These are phyloP conservation scores for Hydrozoanthus tunicans DNA, from an alignment of 64 coral and sea anemone genomes.

Conservation along the genomic window DNA sequence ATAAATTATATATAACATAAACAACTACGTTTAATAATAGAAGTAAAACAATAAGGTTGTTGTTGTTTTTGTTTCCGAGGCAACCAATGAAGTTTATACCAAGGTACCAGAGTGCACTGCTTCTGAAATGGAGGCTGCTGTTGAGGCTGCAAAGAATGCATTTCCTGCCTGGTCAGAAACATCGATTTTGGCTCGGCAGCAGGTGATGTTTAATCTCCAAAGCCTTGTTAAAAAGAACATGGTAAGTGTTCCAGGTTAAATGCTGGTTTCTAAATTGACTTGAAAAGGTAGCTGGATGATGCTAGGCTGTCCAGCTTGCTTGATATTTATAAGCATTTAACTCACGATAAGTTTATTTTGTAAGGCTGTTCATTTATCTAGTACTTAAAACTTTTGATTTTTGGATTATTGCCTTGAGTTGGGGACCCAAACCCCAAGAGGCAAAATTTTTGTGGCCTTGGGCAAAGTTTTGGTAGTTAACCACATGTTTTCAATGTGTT, in stretches of 20 bases:
- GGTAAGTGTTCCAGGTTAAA: conserved; percentile 56
- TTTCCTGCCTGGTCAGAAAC: conserved; percentile 86
- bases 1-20: too few relatives aligned
- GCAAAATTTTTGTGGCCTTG: too few relatives aligned
- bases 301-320: not conserved
- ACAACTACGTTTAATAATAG: too few relatives aligned
- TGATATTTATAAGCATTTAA: not conserved
- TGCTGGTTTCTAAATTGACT: not conserved
- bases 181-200: conserved; percentile 88
- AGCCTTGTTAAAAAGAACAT: conserved; percentile 93
- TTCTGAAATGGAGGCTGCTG: conserved; percentile 89
- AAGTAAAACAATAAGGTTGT: too few relatives aligned
- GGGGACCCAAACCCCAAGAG: too few relatives aligned
- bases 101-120: conserved; percentile 80
- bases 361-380: too few relatives aligned
- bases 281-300: not conserved
- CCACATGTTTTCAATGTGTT: too few relatives aligned
- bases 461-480: too few relatives aligned
- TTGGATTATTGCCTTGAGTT: too few relatives aligned
- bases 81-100: conserved; percentile 96
- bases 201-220: conserved; percentile 95
- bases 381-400: too few relatives aligned
- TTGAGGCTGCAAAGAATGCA: conserved; percentile 72
- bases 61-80: conserved; percentile 43
- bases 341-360: too few relatives aligned